Conservation (phyloP, 2,113 vertebrate species). For the Sialia sialis region DNA sequence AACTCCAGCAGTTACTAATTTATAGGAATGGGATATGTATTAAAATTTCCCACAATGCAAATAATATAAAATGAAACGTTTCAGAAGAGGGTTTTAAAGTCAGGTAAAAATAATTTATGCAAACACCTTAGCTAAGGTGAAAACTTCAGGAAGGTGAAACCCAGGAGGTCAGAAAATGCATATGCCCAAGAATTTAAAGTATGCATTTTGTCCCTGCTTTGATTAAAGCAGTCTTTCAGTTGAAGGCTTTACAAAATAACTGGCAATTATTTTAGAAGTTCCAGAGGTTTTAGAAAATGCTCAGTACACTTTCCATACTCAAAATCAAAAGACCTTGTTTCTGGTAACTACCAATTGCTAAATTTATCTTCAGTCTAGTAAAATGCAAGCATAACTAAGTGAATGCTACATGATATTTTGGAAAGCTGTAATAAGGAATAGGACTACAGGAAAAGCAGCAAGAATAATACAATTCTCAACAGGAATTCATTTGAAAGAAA, state of each 20-base stretch:
- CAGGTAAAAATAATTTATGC: not conserved
- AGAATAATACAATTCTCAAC: not conserved
- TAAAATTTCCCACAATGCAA: not conserved
- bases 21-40: not conserved
- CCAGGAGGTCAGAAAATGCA: not conserved
- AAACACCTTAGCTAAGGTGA: not conserved
- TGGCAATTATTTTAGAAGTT: not conserved
- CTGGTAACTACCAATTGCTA: not conserved
- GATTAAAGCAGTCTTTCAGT: not conserved
- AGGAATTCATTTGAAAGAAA: not conserved
- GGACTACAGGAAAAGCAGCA: not conserved
- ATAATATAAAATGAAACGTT: not conserved
- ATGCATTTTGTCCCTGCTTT: not conserved
- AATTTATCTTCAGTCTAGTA: not conserved
- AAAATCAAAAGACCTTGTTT: not conserved
- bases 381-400: not conserved
- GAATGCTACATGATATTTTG: not conserved
- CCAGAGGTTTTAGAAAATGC: not conserved
- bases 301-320: not conserved
- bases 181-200: not conserved
- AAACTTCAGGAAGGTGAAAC: not conserved
- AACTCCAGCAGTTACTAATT: conserved; percentile 25
- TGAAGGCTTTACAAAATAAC: not conserved
- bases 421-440: not conserved
- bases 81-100: not conserved